Base-by-base conservation (phyloP, 2,113 vertebrate species). In the Todiramphus chloris region DNA sequence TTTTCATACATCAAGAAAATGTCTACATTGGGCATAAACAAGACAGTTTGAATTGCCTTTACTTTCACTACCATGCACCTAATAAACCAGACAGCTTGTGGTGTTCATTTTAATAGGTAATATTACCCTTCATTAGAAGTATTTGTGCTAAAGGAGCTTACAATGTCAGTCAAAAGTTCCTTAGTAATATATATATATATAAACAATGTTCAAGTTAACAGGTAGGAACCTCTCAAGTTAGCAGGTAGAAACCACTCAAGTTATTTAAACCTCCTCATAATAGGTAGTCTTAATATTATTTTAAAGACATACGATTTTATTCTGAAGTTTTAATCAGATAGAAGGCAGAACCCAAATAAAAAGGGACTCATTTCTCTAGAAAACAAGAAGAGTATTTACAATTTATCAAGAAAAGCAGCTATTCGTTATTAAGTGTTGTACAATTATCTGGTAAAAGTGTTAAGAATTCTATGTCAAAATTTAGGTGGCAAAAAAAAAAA, bases 21-120 rank as follows among this genome's bases (percentile, higher is more conserved):
- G 2, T 15, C 2, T 39, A 39, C 16, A 30, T 56, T 0, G 0
- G 62, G 14, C 41, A 58, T 39, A 70, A 78, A 39, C 4, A 55
- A 73, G 1, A 12, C 8, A 43, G 6, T 28, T 30, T 64, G 33
- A 64, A 60, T 55, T 68, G 19, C 43, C 35, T 33, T 63, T 59
- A 37, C 37, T 68, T 55, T 93, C 21, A n/a, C 5, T 43, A 16
- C 27, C 17, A 39, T 8, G 6, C 1, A 30, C 3, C 44, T 48
- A 43, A 74, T 48, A 66, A 74, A 78, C 77, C 17, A 41, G 10
- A 67, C 1, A 44, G 19, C 69, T 43, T 51, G 25, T 3, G 39
- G 5, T 50, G 21, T 35, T 67, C 56, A 39, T 69, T 76, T 46
- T 44, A 55, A 35, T 16, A 44, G 5, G 70, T 4, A 72, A 2